Evolutionary conservation across 2,113 vertebrate genomes (phyloP).

Genomic region (Phasianus colchicus): DNA sequence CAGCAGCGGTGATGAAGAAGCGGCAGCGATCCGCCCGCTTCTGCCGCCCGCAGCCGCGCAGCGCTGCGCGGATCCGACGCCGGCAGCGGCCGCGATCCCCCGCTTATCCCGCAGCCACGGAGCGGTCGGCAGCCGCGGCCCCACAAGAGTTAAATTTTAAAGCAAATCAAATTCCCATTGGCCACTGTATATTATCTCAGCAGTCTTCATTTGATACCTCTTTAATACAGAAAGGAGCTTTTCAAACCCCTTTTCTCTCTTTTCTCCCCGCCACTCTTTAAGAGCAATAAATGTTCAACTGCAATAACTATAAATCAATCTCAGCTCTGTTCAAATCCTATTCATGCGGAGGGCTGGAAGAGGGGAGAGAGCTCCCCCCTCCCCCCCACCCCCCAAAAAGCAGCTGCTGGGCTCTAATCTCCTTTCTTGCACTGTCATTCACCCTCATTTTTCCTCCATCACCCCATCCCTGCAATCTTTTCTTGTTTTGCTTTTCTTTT

Average conservation of each 20-base stretch:
- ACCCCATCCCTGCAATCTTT: constrained; percentile 63
- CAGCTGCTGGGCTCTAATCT: constrained; percentile 85
- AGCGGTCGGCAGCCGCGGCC: constrained; percentile 6
- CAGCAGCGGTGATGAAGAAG: not conserved
- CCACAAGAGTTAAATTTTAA: constrained; percentile 76
- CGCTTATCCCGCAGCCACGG: not conserved
- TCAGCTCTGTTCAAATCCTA: constrained; percentile 84
- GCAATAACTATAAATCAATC: constrained; percentile 91
- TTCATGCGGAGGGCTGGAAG: constrained; percentile 72
- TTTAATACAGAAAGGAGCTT: constrained; percentile 84
- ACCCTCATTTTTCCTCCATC: constrained; percentile 77
- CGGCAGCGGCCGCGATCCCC: not conserved
- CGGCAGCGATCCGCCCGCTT: not conserved
- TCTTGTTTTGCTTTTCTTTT: constrained; percentile 58
- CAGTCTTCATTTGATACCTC: constrained; percentile 87
- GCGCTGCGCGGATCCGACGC: not conserved
- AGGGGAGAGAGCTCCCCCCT: constrained; percentile 64
- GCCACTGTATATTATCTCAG: constrained; percentile 84
- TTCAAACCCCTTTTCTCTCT: constrained; percentile 57
- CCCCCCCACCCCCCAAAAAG: constrained; percentile 68
- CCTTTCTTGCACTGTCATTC: constrained; percentile 89
- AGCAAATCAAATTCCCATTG: constrained; percentile 87
- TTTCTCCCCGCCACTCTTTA: constrained; percentile 74
- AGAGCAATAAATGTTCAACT: constrained; percentile 84
- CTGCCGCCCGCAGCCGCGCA: too few species aligned